These are phyloP conservation scores for Drosophila helvetica DNA, from an alignment of 2,888 invertebrate genomes.

Conservation along the genomic window DNA sequence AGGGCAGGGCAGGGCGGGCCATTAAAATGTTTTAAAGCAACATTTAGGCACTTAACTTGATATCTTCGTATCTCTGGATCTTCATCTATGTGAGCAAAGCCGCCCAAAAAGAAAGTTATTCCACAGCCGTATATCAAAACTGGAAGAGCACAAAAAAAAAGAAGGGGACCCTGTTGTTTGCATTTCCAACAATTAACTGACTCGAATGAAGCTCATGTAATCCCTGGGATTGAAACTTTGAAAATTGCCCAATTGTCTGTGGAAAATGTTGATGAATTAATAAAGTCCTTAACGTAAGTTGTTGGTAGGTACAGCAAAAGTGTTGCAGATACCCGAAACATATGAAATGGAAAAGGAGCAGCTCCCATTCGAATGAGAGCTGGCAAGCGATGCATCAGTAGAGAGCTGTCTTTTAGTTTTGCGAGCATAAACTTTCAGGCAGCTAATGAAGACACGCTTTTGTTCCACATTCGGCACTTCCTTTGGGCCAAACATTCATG, in stretches of 20 bases:
- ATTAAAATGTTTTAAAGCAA: conserved; percentile 77
- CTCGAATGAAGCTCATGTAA: conserved; percentile 19
- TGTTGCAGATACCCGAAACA: not conserved
- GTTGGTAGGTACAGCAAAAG: not conserved
- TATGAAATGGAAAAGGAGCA: not conserved
- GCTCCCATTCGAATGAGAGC: too few relatives aligned
- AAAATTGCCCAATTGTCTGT: conserved; percentile 57
- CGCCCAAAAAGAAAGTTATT: conserved; percentile 53
- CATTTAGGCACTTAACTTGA: conserved; percentile 75
- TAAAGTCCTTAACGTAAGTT: conserved; percentile 28
- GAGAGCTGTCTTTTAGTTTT: not conserved
- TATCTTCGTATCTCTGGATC: conserved; percentile 69
- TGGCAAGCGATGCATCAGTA: not conserved
- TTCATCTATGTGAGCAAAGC: conserved; percentile 55
- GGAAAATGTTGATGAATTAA: conserved; percentile 26
- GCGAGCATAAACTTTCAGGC: not conserved
- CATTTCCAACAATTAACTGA: conserved; percentile 66
- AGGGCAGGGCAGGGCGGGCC: conserved; percentile 24
- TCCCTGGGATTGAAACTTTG: conserved; percentile 9
- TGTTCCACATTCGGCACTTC: conserved; percentile 1
- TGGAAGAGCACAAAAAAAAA: conserved; percentile 1
- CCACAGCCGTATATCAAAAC: conserved; percentile 24
- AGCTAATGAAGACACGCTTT: conserved; percentile 37
- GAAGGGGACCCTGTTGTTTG: conserved; percentile 40
- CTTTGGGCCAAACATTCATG: conserved; percentile 9